Evolutionary conservation across 2,113 vertebrate species (phyloP), one percentile per base, ranked within the genome.

Genomic region (Notothenia rossii): DNA sequence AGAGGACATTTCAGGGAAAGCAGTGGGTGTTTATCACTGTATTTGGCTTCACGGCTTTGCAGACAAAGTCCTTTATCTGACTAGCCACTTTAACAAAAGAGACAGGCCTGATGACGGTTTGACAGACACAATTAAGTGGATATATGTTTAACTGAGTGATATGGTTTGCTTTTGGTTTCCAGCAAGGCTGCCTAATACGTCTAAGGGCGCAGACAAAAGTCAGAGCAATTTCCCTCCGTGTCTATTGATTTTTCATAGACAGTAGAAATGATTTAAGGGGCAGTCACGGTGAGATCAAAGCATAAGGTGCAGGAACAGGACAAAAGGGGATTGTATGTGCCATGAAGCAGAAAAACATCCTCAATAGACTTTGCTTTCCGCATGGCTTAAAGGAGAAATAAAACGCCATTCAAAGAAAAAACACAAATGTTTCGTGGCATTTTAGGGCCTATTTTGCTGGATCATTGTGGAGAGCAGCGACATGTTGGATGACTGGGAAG

Each of bases 231-330:
- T 71, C 46, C 25, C 72, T 65, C 80, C 56, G 49, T 66, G 29
- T 72, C 68, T 71, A 89, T 88, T 75, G 87, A 92, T 91, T 91
- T 81, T 87, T 85, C 72, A 72, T 75, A 79, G 84, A 82, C 82
- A 36, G 51, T 72, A 64, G 56, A 58, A 43, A 86, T 84, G 61
- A 83, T 86, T 84, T 72, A 72, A 64, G 71, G 59, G 22, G 58
- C 50, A 61, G 85, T 77, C 73, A 79, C 7, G 25, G 75, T 14
- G 49, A 55, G 79, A 77, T 83, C 72, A 87, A 83, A 85, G 69
- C 75, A n/a, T 53, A 70, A 61, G 29, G 58, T 68, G 48, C 45
- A 70, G 43, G 56, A 81, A 84, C 25, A 22, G 68, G 78, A 82
- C 79, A 82, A 82, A 64, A 50, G 61, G 29, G 12, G 10, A 58